These are phyloP conservation scores for Noctilio leporinus DNA, from an alignment of 2,113 vertebrate species.

Conservation along the genomic window DNA sequence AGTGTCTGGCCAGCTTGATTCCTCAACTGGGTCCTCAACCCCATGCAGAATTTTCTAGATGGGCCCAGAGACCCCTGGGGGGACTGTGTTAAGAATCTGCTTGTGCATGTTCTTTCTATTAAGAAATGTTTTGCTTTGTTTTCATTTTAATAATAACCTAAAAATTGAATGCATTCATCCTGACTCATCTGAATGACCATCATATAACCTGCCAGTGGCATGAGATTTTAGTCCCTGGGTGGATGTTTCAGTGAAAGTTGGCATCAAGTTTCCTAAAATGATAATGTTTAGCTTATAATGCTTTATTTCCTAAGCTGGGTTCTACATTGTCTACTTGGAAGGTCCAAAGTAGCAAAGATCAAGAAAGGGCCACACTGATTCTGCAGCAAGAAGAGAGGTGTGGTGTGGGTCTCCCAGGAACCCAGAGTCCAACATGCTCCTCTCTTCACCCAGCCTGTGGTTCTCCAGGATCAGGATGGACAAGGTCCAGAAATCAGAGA, in stretches of 20 bases:
- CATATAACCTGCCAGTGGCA: neutral
- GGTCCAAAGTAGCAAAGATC: neutral
- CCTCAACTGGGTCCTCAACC: neutral
- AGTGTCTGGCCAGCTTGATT: neutral
- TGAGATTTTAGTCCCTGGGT: neutral
- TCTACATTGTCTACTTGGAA: neutral
- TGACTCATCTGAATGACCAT: neutral
- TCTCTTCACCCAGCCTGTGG: neutral
- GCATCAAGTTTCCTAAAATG: slow-evolving; percentile 11
- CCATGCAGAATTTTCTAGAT: neutral
- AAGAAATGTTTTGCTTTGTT: slow-evolving; percentile 14
- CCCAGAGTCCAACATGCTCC: too few relatives aligned
- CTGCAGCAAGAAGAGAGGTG: neutral
- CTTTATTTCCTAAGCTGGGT: slow-evolving; percentile 17
- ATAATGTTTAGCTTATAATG: neutral
- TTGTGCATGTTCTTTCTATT: neutral
- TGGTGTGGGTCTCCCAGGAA: neutral
- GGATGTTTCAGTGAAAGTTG: neutral
- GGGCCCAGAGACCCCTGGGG: neutral
- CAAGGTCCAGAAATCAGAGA: neutral
- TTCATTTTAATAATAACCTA: slow-evolving; percentile 29
- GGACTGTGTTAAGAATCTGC: neutral
- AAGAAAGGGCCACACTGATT: neutral
- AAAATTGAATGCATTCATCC: neutral
- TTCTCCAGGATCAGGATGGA: neutral